phyloP scores from a whole-genome alignment of 1,140 invertebrate species.

The Halictus rubicundus region DNA sequence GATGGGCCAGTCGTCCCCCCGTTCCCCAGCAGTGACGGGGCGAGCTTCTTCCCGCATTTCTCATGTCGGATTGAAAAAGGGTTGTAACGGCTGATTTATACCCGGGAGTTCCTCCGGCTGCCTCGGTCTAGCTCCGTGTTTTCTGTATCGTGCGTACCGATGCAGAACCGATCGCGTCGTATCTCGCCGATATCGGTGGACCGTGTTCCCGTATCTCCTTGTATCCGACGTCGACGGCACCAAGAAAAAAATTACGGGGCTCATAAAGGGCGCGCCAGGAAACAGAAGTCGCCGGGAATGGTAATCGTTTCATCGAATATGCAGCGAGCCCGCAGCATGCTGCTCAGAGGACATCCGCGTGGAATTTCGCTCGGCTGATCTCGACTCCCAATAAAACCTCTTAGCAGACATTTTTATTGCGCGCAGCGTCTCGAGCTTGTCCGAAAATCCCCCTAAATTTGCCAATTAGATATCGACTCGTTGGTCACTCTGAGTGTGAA shows the following conservation, averaged over 20 bases:
- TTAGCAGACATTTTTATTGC: no score
- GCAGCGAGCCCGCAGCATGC: neutral
- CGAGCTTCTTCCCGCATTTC: slow-evolving; percentile 52
- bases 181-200: slow-evolving; percentile 56
- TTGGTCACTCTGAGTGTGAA: no score
- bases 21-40: slow-evolving; percentile 11
- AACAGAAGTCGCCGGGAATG: slow-evolving; percentile 45
- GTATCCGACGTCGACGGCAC: slow-evolving; percentile 23
- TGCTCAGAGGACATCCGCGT: neutral
- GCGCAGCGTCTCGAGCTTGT: no score
- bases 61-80: slow-evolving; percentile 62
- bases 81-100: slow-evolving; percentile 60
- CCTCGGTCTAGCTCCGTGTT: slow-evolving; percentile 13
- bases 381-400: neutral
- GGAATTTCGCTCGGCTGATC: neutral
- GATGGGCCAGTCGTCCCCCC: slow-evolving; percentile 60
- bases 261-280: slow-evolving; percentile 39
- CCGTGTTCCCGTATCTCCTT: slow-evolving; percentile 35
- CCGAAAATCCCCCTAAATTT: no score
- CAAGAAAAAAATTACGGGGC: slow-evolving; percentile 45
- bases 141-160: slow-evolving; percentile 45
- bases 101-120: slow-evolving; percentile 31
- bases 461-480: no score
- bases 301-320: slow-evolving; percentile 35
- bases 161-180: slow-evolving; percentile 59